Base-by-base conservation (phyloP, 1,140 invertebrate species). In the Nylanderia fulva region DNA sequence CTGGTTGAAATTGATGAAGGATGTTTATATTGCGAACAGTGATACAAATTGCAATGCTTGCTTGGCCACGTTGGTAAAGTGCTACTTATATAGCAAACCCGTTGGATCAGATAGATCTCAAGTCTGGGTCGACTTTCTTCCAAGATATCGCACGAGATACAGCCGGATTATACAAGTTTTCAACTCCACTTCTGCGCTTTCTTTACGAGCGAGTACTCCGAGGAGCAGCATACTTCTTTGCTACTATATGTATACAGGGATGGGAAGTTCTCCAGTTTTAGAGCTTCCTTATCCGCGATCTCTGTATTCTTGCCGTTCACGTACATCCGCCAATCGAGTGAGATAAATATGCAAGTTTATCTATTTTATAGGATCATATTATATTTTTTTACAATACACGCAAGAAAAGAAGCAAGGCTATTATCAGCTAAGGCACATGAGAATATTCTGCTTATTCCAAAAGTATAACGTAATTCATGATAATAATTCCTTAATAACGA, bases 81-180 rank as follows among this genome's bases (percentile, higher is more conserved):
- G 64, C 52, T 71, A 71, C 64, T 80, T 80, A 80, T 80, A 80
- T 56, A 71, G 21, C 27, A 48, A 71, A 36, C 27, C 66, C 7
- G 77, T 71, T 71, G 66, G 52, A 82, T 82, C 77, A 58, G 36
- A 82, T 71, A 54, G 52, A 82, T 82, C 66, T 71, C 52, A 71
- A 48, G 33, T 48, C 18, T 61, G 54, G 33, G 6, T 56, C 21
- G 61, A 86, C 45, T 39, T 58, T 48, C 36, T 52, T 27, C 9
- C 24, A 39, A 72, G 85, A 33, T 86, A 72, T 84, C 69, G 27
- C 39, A 56, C 13, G 13, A 68, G 33, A 68, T 72, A 72, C 58
- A 86, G 76, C 24, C 68, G 69, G 86, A 86, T 89, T 88, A 88
- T 80, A 85, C 74, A 86, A 86, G 69, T 88, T 80, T 66, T 48